A percentile compares a stretch with the other conserved stretches of the same genome.
phyloP scores from a whole-genome alignment of 2,113 vertebrate genomes.

The Dendrocopos noguchii region DNA sequence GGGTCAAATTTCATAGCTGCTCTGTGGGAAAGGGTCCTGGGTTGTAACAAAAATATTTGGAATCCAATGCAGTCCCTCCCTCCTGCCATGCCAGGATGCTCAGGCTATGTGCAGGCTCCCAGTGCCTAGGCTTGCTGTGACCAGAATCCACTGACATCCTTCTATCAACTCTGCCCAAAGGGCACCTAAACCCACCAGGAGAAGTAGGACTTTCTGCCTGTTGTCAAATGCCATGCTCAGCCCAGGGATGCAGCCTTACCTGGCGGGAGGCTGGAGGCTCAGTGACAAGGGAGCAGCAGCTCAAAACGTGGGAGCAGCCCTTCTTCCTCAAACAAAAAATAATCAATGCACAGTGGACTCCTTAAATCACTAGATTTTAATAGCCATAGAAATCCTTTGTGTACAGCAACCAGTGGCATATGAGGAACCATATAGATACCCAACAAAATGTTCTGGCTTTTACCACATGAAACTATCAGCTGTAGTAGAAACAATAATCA shows the following conservation, averaged over 20 bases:
- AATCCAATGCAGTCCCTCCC: neutral
- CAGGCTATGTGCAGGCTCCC: rapidly evolving
- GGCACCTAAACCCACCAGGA: neutral
- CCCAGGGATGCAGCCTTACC: rapidly evolving
- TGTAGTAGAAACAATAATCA: constrained; percentile 49
- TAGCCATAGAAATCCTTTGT: constrained; percentile 49
- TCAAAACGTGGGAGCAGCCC: rapidly evolving
- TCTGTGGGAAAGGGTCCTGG: constrained; percentile 37
- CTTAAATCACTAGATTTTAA: constrained; percentile 66
- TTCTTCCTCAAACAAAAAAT: neutral
- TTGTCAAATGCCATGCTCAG: rapidly evolving
- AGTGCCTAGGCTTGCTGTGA: rapidly evolving
- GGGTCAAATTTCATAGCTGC: constrained; percentile 52
- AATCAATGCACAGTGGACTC: neutral
- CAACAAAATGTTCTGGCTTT: neutral
- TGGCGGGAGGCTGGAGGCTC: neutral
- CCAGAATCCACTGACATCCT: neutral
- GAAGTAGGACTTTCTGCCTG: neutral
- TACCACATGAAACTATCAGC: constrained; percentile 10
- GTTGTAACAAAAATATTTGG: constrained; percentile 51
- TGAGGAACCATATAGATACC: constrained; percentile 34
- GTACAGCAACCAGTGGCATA: constrained; percentile 39
- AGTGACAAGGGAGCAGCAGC: neutral
- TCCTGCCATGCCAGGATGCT: neutral
- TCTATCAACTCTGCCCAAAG: neutral